These are phyloP conservation scores for Xyrauchen texanus DNA, from an alignment of 2,113 vertebrate species.

Conservation along the genomic window DNA sequence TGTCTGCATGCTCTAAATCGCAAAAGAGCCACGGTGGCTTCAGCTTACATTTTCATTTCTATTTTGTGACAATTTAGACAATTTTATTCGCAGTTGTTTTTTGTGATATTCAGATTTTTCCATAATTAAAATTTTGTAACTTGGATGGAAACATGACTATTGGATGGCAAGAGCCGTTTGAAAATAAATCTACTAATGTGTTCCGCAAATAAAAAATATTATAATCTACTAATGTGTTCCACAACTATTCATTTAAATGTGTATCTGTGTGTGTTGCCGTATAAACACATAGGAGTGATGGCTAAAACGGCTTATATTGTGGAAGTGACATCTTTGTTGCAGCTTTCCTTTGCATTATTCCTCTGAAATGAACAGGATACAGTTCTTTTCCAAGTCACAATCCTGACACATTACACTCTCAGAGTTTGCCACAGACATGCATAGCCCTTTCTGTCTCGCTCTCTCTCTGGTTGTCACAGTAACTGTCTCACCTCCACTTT, in stretches of 20 bases:
- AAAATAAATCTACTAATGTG: too few species aligned
- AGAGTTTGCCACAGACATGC: constrained; percentile 35
- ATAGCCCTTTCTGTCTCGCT: constrained; percentile 14
- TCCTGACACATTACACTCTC: constrained; percentile 48
- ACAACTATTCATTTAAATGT: not conserved
- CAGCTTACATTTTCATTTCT: too few species aligned
- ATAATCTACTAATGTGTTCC: too few species aligned
- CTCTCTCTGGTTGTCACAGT: constrained; percentile 75
- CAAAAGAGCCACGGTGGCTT: too few species aligned
- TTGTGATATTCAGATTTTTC: too few species aligned
- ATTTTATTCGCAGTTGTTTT: too few species aligned
- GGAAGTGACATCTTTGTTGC: constrained; percentile 48
- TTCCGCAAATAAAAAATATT: too few species aligned
- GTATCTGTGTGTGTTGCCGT: not conserved
- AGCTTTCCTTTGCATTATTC: constrained; percentile 35
- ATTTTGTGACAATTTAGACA: too few species aligned
- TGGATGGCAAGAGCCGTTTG: too few species aligned
- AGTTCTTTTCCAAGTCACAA: constrained; percentile 42
- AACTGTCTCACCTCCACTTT: constrained; percentile 77
- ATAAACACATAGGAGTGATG: constrained; percentile 18
- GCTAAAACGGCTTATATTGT: constrained; percentile 24
- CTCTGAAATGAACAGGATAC: constrained; percentile 41
- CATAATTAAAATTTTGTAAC: too few species aligned
- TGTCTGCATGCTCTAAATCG: too few species aligned
- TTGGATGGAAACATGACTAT: too few species aligned